A percentile compares a stretch with the other conserved stretches of the same genome.
Evolutionary conservation across 23 tunicate species (phyloP).

Genomic region (Halocynthia roretzi): DNA sequence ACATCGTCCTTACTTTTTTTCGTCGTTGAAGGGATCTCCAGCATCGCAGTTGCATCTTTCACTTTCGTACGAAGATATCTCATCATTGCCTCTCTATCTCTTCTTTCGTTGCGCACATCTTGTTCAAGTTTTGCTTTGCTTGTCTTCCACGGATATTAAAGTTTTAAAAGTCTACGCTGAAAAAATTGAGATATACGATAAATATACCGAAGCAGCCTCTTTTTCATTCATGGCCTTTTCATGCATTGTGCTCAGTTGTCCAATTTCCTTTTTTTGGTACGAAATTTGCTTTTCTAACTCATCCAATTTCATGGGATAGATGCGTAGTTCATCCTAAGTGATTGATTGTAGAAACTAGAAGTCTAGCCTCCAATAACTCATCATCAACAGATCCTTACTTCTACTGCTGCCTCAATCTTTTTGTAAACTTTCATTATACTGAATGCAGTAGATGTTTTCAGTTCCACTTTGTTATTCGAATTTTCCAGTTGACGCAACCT

Average conservation of each 20-base stretch:
- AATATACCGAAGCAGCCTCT: constrained; percentile 21
- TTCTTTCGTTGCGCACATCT: constrained; percentile 5
- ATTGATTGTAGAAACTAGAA: neutral
- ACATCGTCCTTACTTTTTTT: constrained; percentile 12
- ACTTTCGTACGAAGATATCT: neutral
- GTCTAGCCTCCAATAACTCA: neutral
- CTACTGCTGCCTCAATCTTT: constrained; percentile 21
- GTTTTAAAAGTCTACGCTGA: neutral
- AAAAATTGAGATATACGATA: neutral
- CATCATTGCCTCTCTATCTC: neutral
- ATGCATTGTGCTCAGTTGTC: constrained; percentile 12
- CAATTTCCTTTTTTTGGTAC: constrained; percentile 12
- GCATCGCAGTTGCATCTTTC: neutral
- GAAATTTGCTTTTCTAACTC: constrained; percentile 17
- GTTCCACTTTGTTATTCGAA: constrained; percentile 41
- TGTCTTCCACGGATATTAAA: neutral
- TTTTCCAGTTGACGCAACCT: constrained; percentile 47
- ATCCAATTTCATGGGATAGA: constrained; percentile 21
- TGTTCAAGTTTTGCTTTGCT: neutral
- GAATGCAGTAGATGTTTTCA: constrained; percentile 31
- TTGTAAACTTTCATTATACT: constrained; percentile 27
- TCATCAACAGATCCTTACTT: constrained; percentile 6
- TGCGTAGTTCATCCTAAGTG: constrained; percentile 23
- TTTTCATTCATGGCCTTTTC: constrained; percentile 18
- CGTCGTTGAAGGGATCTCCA: neutral